Evolutionary conservation across 2,113 vertebrate genomes (phyloP), one percentile per base, ranked within the genome.

Genomic region (Gallinago paraguaiae): DNA sequence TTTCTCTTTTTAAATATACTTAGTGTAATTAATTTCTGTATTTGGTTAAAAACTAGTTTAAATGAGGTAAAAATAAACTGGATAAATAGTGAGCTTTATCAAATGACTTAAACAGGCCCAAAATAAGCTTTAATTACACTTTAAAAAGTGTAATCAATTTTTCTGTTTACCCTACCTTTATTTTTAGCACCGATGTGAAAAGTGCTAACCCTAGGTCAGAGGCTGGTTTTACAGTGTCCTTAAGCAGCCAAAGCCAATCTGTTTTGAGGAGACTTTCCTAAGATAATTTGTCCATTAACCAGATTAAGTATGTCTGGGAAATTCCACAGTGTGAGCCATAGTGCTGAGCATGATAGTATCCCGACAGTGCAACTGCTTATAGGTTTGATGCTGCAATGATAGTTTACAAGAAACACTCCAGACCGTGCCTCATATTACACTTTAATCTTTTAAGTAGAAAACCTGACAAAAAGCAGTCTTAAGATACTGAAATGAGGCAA

Each of bases 181-280:
- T 86, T 92, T 86, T 86, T 91, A 92, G 72, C 79, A 68, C 9
- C 51, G 46, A 50, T 90, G 57, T 53, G 51, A 70, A 70, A 84
- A 93, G 48, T 86, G 43, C 51, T 67, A 60, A 46, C 48, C 39
- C 30, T 64, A 46, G 82, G 39, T 92, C 48, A 71, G 12, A 39
- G 51, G 12, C 45, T 75, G 68, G 11, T 92, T 88, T 92, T 83
- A 27, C 3, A 0, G 50, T 35, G 53, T 92, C 35, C 17, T 88
- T 93, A 92, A 95, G 86, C 72, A 94, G 86, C 51, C 82, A 72
- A 86, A 94, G 88, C 77, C 86, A 89, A 94, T 94, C 90, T 88
- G 48, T 96, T 93, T 81, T 76, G 80, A 93, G 77, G 91, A 96
- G 92, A 68, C 91, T 89, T 95, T 82, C 74, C 81, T 93, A 92